A percentile compares a stretch with the other conserved stretches of the same genome.
Evolutionary conservation across 2,797 vertebrate species (phyloP).

Genomic region (Myotis vivesi): DNA sequence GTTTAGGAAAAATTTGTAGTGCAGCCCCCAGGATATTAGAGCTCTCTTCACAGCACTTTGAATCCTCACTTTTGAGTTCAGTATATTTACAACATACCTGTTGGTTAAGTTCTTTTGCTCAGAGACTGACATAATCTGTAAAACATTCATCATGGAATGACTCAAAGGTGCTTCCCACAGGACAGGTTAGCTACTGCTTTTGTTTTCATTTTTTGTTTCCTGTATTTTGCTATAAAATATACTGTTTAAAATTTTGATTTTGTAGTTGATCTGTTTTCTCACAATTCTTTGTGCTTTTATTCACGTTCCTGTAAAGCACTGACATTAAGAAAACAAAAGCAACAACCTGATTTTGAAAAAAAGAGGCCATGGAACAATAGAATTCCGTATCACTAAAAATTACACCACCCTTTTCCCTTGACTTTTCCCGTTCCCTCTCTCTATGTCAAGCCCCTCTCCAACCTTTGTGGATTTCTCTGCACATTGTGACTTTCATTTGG

Average conservation of each 20-base stretch:
- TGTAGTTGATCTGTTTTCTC: conserved; percentile 18
- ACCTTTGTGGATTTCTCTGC: background rate
- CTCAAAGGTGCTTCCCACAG: background rate
- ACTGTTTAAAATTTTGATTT: background rate
- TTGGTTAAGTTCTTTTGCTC: background rate
- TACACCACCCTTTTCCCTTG: background rate
- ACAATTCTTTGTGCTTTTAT: background rate
- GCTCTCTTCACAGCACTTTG: background rate
- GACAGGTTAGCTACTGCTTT: background rate
- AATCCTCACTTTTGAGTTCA: background rate
- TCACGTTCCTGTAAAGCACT: conserved; percentile 1
- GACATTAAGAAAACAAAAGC: background rate
- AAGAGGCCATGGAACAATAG: conserved; percentile 35
- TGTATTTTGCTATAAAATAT: background rate
- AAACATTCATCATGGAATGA: background rate
- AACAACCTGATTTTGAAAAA: background rate
- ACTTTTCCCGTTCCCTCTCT: background rate
- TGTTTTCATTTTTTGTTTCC: background rate
- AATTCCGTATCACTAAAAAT: background rate
- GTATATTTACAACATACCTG: background rate
- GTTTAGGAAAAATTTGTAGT: background rate
- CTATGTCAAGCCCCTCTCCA: background rate
- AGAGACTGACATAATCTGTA: background rate
- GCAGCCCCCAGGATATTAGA: background rate
- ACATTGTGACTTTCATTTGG: background rate